Evolutionary conservation across 2,113 vertebrate genomes (phyloP), one percentile per base, ranked within the genome.

Genomic region (Myrmecobius fasciatus): DNA sequence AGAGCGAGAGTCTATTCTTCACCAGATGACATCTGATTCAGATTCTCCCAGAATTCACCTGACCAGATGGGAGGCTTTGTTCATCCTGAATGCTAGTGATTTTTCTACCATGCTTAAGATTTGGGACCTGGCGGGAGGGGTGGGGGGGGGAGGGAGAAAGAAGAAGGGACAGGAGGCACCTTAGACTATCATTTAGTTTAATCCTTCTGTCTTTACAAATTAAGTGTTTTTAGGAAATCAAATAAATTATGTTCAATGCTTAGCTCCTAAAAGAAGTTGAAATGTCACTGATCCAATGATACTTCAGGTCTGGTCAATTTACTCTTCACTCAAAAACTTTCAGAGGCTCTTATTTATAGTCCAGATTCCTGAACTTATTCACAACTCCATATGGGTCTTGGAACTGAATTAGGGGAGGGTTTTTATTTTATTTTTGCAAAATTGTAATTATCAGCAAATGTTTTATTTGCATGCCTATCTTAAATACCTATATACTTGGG

Each of bases 191-290:
- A 83, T 43, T 83, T 83, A 43, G 36, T 83, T 53, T 52, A 91
- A 60, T 9, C 36, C 91, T 51, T 95, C 95, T 94, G 54, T 90
- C 51, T 95, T 52, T 10, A 91, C 91, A 52, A 49, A 93, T 56
- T 67, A 28, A 2, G 24, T 92, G 92, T 94, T 91, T 91, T 60
- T 43, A 96, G 93, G 90, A 56, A 94, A 94, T 93, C 60, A 95
- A 93, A 93, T 90, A 92, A 93, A 97, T 96, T 94, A 52, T 96
- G 52, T 67, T 22, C 53, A 60, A 14, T 75, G 60, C n/a, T 75
- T 75, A 75, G 60, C 94, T 95, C 88, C 88, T 94, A 26, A 94
- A 95, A 93, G 94, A 96, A 96, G 52, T 54, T 93, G 43, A 95
- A 10, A 94, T 17, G 0, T 60, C 95, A 94, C 89, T 90, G 91